These are phyloP conservation scores for Pangasius krempfi DNA, from an alignment of 2,797 vertebrate species.

Conservation along the genomic window DNA sequence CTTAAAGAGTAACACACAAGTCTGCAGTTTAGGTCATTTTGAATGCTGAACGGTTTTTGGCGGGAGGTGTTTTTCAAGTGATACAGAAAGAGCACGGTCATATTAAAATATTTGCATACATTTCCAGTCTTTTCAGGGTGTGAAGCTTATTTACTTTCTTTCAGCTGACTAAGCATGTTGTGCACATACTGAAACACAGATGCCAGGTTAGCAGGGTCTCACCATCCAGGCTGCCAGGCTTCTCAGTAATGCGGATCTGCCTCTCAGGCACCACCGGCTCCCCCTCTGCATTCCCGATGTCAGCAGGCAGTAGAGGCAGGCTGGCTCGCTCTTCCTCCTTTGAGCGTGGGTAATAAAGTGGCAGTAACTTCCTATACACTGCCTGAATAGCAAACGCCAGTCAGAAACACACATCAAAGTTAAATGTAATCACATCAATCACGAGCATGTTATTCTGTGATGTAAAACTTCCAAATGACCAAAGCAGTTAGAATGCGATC, in stretches of 20 bases:
- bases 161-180: neutral
- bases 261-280: constrained; percentile 94
- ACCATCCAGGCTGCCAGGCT: constrained; percentile 89
- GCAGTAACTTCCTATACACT: constrained; percentile 87
- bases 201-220: constrained; percentile 49
- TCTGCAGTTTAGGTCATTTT: neutral
- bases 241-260: constrained; percentile 94
- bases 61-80: neutral
- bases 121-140: neutral
- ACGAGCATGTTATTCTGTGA: neutral
- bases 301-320: constrained; percentile 85
- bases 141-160: constrained; percentile 5
- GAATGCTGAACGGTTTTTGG: neutral
- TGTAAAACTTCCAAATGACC: neutral
- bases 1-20: neutral
- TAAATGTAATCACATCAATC: neutral
- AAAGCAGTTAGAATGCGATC: neutral
- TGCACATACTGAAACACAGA: neutral
- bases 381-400: constrained; percentile 68
- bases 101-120: neutral
- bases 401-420: constrained; percentile 12
- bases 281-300: constrained; percentile 94
- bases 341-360: constrained; percentile 92
- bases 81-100: neutral
- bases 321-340: constrained; percentile 82